A percentile compares a stretch with the other conserved stretches of the same genome.
Evolutionary conservation across 1,140 invertebrate genomes (phyloP).

Genomic region (Pygmarrhopalites habei): DNA sequence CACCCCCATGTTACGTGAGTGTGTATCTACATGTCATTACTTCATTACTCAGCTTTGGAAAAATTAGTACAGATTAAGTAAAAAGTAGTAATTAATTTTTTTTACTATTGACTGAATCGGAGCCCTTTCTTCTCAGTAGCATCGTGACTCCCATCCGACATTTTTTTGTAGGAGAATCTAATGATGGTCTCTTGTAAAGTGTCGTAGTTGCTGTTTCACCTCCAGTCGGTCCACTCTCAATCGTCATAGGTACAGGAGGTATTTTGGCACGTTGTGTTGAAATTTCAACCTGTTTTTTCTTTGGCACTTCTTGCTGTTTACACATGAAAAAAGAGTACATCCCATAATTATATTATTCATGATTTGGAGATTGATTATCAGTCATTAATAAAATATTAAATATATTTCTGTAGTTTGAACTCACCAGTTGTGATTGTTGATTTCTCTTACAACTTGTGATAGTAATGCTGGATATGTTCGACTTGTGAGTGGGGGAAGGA

Average conservation of each 20-base stretch:
- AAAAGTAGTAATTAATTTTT: too few species aligned
- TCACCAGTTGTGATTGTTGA: too few species aligned
- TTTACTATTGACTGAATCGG: conserved; percentile 3
- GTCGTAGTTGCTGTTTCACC: not conserved
- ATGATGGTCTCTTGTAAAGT: not conserved
- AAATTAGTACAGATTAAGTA: too few species aligned
- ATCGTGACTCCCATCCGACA: not conserved
- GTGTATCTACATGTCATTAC: too few species aligned
- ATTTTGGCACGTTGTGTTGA: not conserved
- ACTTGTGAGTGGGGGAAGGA: conserved; percentile 15
- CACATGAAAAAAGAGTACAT: not conserved
- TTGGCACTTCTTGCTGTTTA: not conserved
- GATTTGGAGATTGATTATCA: too few species aligned
- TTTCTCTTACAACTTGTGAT: conserved; percentile 17
- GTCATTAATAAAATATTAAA: too few species aligned
- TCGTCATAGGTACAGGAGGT: not conserved
- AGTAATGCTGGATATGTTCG: conserved; percentile 36
- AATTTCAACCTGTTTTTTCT: not conserved
- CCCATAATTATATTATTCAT: not conserved
- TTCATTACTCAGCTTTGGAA: too few species aligned
- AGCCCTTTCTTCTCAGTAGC: not conserved
- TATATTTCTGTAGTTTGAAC: too few species aligned
- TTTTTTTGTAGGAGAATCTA: conserved; percentile 9
- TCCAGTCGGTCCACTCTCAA: not conserved
- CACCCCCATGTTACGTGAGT: too few species aligned